phyloP scores from a whole-genome alignment of 2,888 invertebrate genomes.

The Phengaris arion region DNA sequence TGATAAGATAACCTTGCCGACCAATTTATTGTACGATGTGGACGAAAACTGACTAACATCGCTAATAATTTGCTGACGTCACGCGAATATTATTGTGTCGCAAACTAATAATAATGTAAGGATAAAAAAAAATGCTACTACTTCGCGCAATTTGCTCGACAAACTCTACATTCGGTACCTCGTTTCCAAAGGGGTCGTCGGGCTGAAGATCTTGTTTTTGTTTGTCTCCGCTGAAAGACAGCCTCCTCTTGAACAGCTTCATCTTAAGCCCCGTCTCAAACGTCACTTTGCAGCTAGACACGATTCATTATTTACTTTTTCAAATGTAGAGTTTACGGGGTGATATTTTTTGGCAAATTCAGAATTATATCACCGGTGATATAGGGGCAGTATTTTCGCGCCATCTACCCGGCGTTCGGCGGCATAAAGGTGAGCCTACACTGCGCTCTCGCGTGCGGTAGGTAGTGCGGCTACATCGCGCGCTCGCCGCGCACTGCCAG shows the following conservation, averaged over 20 bases:
- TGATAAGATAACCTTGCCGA: slow-evolving; percentile 79
- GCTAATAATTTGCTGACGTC: slow-evolving; percentile 51
- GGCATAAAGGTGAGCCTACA: slow-evolving; percentile 37
- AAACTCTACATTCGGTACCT: slow-evolving; percentile 52
- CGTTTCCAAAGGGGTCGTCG: slow-evolving; percentile 73
- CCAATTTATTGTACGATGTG: slow-evolving; percentile 66
- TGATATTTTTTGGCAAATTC: slow-evolving; percentile 29
- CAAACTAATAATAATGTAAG: slow-evolving; percentile 14
- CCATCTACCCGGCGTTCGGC: slow-evolving; percentile 46
- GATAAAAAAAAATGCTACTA: background rate
- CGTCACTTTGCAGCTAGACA: slow-evolving; percentile 44
- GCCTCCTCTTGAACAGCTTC: slow-evolving; percentile 77
- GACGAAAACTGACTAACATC: slow-evolving; percentile 51
- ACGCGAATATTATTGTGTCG: background rate
- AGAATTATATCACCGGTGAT: background rate
- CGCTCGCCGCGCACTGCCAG: slow-evolving; percentile 70
- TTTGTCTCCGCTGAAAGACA: slow-evolving; percentile 75
- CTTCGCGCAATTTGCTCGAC: slow-evolving; percentile 27
- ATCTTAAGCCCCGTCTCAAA: slow-evolving; percentile 53
- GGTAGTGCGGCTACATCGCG: slow-evolving; percentile 64
- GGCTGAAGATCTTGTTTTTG: slow-evolving; percentile 67
- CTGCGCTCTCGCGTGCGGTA: slow-evolving; percentile 31
- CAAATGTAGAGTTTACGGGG: slow-evolving; percentile 33
- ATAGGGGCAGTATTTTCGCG: slow-evolving; percentile 45
- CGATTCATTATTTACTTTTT: slow-evolving; percentile 48